Conservation (phyloP, 2,888 invertebrate species). For the Drosophila ezoana region DNA sequence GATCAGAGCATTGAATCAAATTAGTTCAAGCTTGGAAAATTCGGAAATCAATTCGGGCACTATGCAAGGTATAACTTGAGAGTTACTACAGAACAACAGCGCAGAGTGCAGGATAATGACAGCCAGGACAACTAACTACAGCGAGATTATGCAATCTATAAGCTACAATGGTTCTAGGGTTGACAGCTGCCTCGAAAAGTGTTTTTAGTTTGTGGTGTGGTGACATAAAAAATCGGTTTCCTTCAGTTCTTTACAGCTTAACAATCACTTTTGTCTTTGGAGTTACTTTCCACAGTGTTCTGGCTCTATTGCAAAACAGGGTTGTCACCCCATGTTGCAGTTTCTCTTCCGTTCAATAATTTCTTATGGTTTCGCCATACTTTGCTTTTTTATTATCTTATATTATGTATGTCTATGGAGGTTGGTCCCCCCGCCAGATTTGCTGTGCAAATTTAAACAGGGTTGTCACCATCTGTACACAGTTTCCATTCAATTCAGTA, state of each 20-base stretch:
- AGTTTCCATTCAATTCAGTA: too few species aligned
- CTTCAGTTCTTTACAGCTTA: background rate
- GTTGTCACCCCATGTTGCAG: background rate
- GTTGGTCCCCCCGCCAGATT: background rate
- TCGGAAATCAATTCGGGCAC: background rate
- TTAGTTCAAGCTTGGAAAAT: background rate
- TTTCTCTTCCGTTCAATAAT: background rate
- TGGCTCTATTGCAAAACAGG: background rate
- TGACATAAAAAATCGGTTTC: background rate
- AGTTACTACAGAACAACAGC: conserved; percentile 37
- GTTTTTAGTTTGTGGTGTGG: background rate
- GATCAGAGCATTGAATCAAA: background rate
- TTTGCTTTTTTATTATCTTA: too few species aligned
- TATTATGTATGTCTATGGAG: too few species aligned
- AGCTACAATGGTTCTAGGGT: background rate
- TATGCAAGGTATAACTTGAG: background rate
- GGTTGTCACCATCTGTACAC: background rate
- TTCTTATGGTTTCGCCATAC: too few species aligned
- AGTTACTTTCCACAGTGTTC: background rate
- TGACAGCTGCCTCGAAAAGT: background rate
- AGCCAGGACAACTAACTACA: conserved; percentile 27
- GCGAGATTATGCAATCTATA: background rate
- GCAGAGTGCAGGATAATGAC: conserved; percentile 25
- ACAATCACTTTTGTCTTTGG: background rate
- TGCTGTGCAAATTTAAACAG: background rate